Evolutionary conservation across 2,888 invertebrate genomes (phyloP), one percentile per base, ranked within the genome.

Genomic region (Pimpla rufipes): DNA sequence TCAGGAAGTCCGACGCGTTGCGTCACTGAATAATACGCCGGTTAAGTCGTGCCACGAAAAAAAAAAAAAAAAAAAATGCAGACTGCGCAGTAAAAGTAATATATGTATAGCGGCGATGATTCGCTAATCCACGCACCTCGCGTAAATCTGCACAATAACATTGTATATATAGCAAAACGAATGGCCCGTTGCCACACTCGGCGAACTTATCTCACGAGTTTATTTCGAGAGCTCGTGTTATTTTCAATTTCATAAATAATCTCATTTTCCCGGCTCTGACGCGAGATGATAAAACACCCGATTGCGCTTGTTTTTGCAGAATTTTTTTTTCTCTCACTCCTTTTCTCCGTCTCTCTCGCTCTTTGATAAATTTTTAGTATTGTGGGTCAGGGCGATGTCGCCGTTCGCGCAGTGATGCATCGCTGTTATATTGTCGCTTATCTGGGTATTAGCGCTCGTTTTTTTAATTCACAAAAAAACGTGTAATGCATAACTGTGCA

Each of bases 161-260:
- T 10, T 3, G 47, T 50, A 37, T 50, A 50, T 52, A 23, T 23
- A 55, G 11, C 10, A 23, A n/a, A n/a, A n/a, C 23, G 52, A 35
- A 35, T 40, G 40, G 18, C 62, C 29, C 29, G 35, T 67, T 68
- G 40, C 68, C 68, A 37, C 45, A 42, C 21, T 42, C 47, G 42
- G 8, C 21, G 59, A 62, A 62, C 52, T 73, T 79, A 70, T 80
- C 80, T 59, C 67, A 47, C 45, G 35, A 57, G 73, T 74, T 79
- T 67, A 79, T 74, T 79, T 73, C 66, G 57, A 70, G 55, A 52
- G 18, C 47, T n/a, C 2, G 52, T 11, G 29, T 57, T 68, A 79
- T 70, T 68, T 70, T 29, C 47, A 71, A 71, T 71, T 71, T 68
- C n/a, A 71, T 42, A 71, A 71, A 71, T 57, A 71, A 71, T 71